A percentile compares a stretch with the other conserved stretches of the same genome.
Evolutionary conservation across 2,888 invertebrate genomes (phyloP).

Genomic region (Drosophila nigritarsus): DNA sequence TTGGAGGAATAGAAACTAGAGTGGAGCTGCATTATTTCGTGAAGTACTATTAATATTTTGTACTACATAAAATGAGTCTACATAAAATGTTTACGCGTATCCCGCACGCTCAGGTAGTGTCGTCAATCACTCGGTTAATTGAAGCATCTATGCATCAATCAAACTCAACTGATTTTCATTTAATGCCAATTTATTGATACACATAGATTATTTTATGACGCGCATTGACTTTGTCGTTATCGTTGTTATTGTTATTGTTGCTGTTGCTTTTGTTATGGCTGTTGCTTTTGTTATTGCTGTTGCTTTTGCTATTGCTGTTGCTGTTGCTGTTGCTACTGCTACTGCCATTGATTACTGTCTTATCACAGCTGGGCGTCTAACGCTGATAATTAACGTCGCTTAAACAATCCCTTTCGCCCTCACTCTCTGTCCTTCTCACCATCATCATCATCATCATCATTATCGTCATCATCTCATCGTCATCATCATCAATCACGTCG

Average conservation of each 20-base stretch:
- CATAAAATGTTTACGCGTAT: no score
- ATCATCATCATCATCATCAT: neutral
- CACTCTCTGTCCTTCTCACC: neutral
- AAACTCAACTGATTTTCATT: slow-evolving; percentile 58
- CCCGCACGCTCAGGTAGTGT: neutral
- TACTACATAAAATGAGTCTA: no score
- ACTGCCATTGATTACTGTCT: slow-evolving; percentile 33
- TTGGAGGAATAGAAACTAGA: neutral
- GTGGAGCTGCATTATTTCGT: neutral
- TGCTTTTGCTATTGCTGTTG: slow-evolving; percentile 2
- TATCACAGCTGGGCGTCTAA: slow-evolving; percentile 43
- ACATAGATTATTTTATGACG: slow-evolving; percentile 58
- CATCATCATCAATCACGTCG: slow-evolving; percentile 72
- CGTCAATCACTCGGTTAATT: slow-evolving; percentile 58
- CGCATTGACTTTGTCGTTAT: slow-evolving; percentile 39
- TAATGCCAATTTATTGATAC: slow-evolving; percentile 53
- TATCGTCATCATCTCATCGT: slow-evolving; percentile 20
- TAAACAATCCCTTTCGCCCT: neutral
- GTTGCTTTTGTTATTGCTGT: slow-evolving; percentile 13
- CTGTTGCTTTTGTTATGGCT: no score
- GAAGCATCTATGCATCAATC: slow-evolving; percentile 62
- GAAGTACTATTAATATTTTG: neutral
- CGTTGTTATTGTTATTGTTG: slow-evolving; percentile 20
- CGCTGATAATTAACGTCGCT: slow-evolving; percentile 53
- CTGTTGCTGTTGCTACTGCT: slow-evolving; percentile 20